A percentile compares a stretch with the other conserved stretches of the same genome.
Conservation (phyloP, 2,797 vertebrate genomes). For the Acridotheres tristis region DNA sequence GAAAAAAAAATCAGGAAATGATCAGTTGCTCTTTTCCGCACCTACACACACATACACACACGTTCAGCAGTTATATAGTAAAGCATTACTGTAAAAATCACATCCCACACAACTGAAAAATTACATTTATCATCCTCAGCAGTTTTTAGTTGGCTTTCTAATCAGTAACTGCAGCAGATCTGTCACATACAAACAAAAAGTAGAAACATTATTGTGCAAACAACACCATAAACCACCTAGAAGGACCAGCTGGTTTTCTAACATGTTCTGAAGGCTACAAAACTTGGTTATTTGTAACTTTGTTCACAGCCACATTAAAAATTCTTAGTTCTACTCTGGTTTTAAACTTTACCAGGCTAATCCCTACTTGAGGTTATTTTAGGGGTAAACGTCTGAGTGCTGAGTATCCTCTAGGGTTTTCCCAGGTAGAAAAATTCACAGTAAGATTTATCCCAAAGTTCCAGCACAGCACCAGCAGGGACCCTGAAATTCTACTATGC, state of each 20-base stretch:
- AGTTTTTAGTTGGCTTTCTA: neutral
- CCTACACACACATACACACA: neutral
- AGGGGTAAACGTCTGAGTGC: neutral
- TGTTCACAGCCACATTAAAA: neutral
- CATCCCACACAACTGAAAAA: neutral
- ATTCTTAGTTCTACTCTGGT: neutral
- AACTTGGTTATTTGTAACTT: neutral
- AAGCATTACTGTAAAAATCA: neutral
- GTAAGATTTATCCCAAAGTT: neutral
- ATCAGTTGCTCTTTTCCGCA: neutral
- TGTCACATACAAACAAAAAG: neutral
- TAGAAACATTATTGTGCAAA: neutral
- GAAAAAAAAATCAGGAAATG: neutral
- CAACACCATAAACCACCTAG: neutral
- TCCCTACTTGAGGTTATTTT: neutral
- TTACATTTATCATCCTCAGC: neutral
- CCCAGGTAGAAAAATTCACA: neutral
- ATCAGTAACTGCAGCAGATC: neutral
- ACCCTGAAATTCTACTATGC: neutral
- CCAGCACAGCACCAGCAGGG: neutral
- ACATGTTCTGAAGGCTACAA: neutral
- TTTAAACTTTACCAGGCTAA: neutral
- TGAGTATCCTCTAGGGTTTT: neutral
- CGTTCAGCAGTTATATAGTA: neutral
- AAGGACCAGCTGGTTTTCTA: neutral